Evolutionary conservation across 2,113 vertebrate species (phyloP).

Genomic region (Pogona vitticeps): DNA sequence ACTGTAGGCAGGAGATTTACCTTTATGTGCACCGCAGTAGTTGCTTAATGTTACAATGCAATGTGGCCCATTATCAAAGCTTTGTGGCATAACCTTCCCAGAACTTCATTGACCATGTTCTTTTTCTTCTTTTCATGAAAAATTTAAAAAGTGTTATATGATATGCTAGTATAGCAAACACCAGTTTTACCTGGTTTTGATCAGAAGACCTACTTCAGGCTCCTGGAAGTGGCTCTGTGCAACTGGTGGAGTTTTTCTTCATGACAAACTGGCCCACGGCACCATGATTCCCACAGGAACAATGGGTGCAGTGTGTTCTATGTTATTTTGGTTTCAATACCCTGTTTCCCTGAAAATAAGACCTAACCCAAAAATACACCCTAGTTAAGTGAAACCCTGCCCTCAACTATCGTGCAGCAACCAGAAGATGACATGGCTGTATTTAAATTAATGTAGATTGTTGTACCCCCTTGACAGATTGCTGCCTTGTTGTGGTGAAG

Average conservation of each 20-base stretch:
- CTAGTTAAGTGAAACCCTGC: too few species aligned
- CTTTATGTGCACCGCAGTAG: background rate
- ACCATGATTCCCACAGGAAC: background rate
- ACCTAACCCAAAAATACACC: too few species aligned
- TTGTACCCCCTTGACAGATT: too few species aligned
- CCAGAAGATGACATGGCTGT: too few species aligned
- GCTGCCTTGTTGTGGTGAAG: too few species aligned
- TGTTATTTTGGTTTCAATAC: background rate
- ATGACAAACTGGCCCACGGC: too few species aligned
- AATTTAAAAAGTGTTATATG: background rate
- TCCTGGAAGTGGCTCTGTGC: background rate
- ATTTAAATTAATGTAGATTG: too few species aligned
- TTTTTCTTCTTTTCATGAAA: background rate
- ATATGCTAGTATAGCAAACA: background rate
- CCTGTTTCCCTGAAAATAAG: too few species aligned
- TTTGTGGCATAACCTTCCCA: background rate
- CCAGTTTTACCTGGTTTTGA: background rate
- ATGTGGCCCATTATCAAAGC: constrained; percentile 5
- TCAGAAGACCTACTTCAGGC: background rate
- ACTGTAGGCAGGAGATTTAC: constrained; percentile 17
- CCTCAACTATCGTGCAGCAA: too few species aligned
- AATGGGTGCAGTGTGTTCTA: background rate
- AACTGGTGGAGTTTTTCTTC: background rate
- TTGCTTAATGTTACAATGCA: background rate
- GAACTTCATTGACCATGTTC: background rate